Evolutionary conservation across 2,113 vertebrate genomes (phyloP).

Genomic region (Apaloderma vittatum): DNA sequence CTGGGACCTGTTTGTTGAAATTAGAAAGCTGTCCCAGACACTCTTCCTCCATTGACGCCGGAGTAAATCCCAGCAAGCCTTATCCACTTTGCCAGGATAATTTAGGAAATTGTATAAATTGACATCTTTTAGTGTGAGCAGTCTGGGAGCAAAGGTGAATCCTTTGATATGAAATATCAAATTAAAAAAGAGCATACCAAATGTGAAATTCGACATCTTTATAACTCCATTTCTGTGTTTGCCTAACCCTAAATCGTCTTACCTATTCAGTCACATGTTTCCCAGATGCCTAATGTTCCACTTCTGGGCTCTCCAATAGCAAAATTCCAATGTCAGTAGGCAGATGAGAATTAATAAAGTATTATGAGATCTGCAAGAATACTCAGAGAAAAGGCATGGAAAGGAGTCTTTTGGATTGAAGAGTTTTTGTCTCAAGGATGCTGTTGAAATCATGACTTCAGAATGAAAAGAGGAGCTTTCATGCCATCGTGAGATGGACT

Average conservation of each 20-base stretch:
- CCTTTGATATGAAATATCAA: not conserved
- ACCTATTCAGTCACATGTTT: not conserved
- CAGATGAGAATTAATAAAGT: not conserved
- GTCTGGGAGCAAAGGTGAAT: not conserved
- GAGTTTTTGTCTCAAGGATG: not conserved
- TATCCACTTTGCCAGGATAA: not conserved
- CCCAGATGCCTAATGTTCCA: not conserved
- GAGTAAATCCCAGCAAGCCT: not conserved
- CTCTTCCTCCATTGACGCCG: fast-evolving
- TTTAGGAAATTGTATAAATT: not conserved
- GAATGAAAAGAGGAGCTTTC: not conserved
- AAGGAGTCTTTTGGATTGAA: not conserved
- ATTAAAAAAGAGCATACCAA: not conserved
- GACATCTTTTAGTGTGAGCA: not conserved
- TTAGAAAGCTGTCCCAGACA: not conserved
- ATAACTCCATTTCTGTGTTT: not conserved
- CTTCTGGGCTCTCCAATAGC: not conserved
- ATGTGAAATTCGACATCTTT: not conserved
- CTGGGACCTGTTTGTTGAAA: not conserved
- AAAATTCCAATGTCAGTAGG: not conserved
- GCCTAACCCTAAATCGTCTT: not conserved
- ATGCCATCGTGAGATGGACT: not conserved
- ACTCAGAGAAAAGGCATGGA: not conserved
- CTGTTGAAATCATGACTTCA: not conserved
- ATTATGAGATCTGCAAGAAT: not conserved